Evolutionary conservation across 2,113 vertebrate genomes (phyloP), one percentile per base, ranked within the genome.

Genomic region (Sinosuthora webbiana): DNA sequence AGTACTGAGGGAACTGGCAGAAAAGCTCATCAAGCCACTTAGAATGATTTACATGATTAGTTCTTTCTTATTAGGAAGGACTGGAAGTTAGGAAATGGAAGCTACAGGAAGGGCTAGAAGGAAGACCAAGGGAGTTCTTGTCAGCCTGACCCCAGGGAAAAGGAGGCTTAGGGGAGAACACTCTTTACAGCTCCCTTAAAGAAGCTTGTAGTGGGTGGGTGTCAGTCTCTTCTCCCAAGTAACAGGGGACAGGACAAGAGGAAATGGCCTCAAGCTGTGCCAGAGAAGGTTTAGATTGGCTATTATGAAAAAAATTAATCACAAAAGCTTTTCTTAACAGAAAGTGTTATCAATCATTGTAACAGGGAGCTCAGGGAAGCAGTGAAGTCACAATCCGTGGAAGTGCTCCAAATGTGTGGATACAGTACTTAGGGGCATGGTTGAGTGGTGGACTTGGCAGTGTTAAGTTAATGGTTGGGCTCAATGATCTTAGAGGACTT

Each of bases 61-160:
- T 10, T 19, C 16, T 83, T 33, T 20, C 24, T 47, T 45, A 19
- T 3, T 0, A 0, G 20, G 39, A n/a, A 41, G 9, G n/a, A 22
- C 24, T 55, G 55, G 14, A 55, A 68, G 14, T 27, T 23, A 47
- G 11, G 47, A 83, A 75, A 19, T 33, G 3, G 14, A 33, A 75
- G 30, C 2, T n/a, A 45, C 16, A 74, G 13, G 39, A 74, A 74
- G 7, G 11, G 7, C 13, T 45, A 67, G 52, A 59, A 74, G 62
- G 20, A 39, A 20, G 9, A 45, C 9, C n/a, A 49, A 39, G 8
- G 9, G 9, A 49, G 35, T 1, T 49, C 13, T 9, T n/a, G 18
- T 41, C 49, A 88, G 42, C 35, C 27, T 74, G 23, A 39, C 13
- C 9, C 9, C 33, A 68, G 28, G 5, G 39, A 27, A 73, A 65